Percentiles rank a stretch among this genome's conserved stretches.
Conservation (phyloP, 2,888 invertebrate genomes). For the Meliscaeva auricollis region DNA sequence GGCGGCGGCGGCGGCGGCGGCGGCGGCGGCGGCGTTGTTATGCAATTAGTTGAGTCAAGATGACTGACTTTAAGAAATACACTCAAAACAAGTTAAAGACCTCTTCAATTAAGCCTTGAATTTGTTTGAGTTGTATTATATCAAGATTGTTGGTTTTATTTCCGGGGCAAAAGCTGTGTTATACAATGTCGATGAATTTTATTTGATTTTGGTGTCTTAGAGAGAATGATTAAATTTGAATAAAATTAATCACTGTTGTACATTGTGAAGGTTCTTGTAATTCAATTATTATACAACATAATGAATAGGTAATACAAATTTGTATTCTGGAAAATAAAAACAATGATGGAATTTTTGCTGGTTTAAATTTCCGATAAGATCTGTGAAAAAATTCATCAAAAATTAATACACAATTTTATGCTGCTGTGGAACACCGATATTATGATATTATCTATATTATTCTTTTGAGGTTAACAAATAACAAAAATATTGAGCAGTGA, state of each 20-base stretch:
- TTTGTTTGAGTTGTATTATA: constrained; percentile 3
- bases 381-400: too few relatives aligned
- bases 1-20: background rate
- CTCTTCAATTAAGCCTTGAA: constrained; percentile 22
- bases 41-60: constrained; percentile 32
- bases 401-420: too few relatives aligned
- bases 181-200: background rate
- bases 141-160: background rate
- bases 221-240: constrained; percentile 8
- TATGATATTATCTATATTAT: too few relatives aligned
- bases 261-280: constrained; percentile 17
- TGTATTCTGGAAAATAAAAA: too few relatives aligned
- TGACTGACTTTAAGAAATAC: background rate
- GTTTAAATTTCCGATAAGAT: too few relatives aligned
- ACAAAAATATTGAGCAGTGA: too few relatives aligned
- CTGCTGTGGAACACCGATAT: too few relatives aligned
- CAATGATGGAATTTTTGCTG: too few relatives aligned
- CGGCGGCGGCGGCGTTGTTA: constrained; percentile 2
- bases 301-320: too few relatives aligned
- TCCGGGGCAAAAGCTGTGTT: constrained; percentile 7
- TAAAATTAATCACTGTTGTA: background rate
- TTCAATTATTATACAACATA: background rate
- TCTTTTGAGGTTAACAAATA: too few relatives aligned
- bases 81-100: constrained; percentile 23
- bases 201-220: background rate